A percentile compares a stretch with the other conserved stretches of the same genome.
Conservation (phyloP, 2,797 vertebrate species). For the Carcharodon carcharias region DNA sequence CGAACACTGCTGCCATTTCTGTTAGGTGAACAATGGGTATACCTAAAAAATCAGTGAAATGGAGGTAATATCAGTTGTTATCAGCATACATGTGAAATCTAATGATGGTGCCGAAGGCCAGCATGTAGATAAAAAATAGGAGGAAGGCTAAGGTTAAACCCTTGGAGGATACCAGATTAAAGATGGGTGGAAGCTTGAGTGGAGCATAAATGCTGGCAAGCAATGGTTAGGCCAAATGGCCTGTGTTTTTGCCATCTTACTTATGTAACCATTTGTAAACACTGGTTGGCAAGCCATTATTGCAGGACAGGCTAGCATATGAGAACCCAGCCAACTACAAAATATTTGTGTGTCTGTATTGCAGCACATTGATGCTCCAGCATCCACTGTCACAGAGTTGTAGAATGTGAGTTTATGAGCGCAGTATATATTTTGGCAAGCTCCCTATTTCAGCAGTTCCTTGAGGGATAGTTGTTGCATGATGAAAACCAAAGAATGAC, state of each 20-base stretch:
- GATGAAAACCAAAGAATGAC: not conserved
- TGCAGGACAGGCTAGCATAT: not conserved
- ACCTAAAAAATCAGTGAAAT: not conserved
- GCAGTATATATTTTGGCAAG: too few relatives aligned
- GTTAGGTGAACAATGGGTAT: not conserved
- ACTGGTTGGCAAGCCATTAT: not conserved
- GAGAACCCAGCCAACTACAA: not conserved
- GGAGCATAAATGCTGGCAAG: not conserved
- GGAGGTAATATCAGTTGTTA: not conserved
- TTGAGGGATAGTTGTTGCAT: not conserved
- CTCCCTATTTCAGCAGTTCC: not conserved
- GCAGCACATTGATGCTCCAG: not conserved
- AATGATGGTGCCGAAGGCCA: too few relatives aligned
- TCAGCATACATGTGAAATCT: too few relatives aligned
- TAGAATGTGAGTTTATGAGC: too few relatives aligned
- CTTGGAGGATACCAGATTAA: too few relatives aligned
- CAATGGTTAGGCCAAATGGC: not conserved
- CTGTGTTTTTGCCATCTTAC: not conserved
- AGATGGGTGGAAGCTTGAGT: too few relatives aligned
- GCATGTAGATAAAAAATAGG: too few relatives aligned
- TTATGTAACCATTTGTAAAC: too few relatives aligned
- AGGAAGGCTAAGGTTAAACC: too few relatives aligned
- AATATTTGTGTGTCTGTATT: not conserved
- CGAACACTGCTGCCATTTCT: not conserved
- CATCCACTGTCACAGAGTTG: not conserved